Evolutionary conservation across 2,113 vertebrate genomes (phyloP), one percentile per base, ranked within the genome.

Genomic region (Danio rerio): DNA sequence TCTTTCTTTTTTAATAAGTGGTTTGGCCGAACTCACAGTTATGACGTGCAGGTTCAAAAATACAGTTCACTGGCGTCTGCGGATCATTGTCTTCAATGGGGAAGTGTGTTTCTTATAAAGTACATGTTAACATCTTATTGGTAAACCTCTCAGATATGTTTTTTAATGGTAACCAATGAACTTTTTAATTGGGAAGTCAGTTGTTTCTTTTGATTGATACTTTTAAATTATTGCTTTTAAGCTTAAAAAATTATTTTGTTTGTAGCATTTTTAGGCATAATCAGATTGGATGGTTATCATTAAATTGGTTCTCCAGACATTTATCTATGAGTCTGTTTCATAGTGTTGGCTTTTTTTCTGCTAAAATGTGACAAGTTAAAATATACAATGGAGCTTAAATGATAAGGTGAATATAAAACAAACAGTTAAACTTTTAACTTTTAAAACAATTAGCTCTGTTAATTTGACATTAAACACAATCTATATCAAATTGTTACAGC

Each of bases 71-170:
- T 92, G 88, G 90, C 90, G 87, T 92, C 92, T 93, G 91, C 65
- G 88, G 90, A 91, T 88, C 88, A 87, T 89, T 65, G 84, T 86
- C 84, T 84, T 86, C 89, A 90, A 91, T 85, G 80, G 83, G 56
- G 71, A 87, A 83, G 89, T 91, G 86, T 93, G 90, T 89, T 92
- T 93, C 88, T 89, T 87, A 92, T 92, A 91, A 92, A 88, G 87
- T 76, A 92, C 82, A 87, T 84, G 85, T 86, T 85, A 89, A 90
- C 89, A 83, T 81, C 31, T 82, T 78, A 59, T 88, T 86, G 63
- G 43, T 66, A 62, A 52, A 81, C 81, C 81, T 87, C 89, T 86
- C 66, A 90, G 86, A 90, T 80, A 84, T 72, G 76, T 83, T 87
- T 80, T 70, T 53, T 80, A 59, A 78, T n/a, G n/a, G n/a, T 83